Percentiles rank a stretch among this genome's conserved stretches.
Evolutionary conservation across 1,140 invertebrate species (phyloP).

Genomic region (Drosophila pallidifrons): DNA sequence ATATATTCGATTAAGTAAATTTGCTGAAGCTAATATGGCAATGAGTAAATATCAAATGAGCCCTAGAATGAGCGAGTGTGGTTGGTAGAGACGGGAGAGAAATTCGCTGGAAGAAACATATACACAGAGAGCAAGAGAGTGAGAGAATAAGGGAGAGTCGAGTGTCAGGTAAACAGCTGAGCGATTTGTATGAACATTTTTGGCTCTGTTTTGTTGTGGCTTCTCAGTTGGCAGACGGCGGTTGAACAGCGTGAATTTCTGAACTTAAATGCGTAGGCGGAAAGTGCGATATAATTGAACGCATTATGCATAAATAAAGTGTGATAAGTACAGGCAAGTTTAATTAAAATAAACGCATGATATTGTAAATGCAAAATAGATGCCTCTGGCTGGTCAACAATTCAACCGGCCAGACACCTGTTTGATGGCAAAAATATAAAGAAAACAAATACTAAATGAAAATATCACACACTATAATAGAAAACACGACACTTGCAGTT

Average conservation of each 20-base stretch:
- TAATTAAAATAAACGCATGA: background rate
- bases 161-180: constrained; percentile 17
- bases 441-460: too few species aligned
- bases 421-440: background rate
- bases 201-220: constrained; percentile 33
- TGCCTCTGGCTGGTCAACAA: background rate
- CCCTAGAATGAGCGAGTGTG: background rate
- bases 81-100: background rate
- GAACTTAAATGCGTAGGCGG: background rate
- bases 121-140: background rate
- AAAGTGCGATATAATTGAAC: constrained; percentile 6
- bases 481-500: background rate
- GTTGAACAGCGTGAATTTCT: constrained; percentile 44
- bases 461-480: background rate
- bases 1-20: background rate
- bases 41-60: constrained; percentile 6
- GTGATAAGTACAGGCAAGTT: background rate
- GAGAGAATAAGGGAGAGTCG: background rate
- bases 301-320: constrained; percentile 4
- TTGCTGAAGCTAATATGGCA: background rate
- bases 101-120: background rate
- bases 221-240: constrained; percentile 51
- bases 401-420: constrained; percentile 3
- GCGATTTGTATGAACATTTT: constrained; percentile 31
- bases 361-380: background rate